These are phyloP conservation scores for Tauraco hartlaubi DNA, from an alignment of 2,797 vertebrate genomes.

Conservation along the genomic window DNA sequence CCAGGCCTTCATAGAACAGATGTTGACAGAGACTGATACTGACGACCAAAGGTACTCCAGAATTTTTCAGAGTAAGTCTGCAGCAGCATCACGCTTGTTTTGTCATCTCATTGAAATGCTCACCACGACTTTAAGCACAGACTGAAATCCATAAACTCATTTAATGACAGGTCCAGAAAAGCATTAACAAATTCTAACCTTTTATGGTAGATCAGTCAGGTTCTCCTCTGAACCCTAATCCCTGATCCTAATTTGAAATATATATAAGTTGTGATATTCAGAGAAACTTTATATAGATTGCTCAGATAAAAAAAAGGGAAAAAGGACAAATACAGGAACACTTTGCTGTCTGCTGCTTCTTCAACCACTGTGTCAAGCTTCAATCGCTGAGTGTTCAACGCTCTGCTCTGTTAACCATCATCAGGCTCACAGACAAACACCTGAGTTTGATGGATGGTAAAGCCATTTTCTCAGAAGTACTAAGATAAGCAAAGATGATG, in stretches of 20 bases:
- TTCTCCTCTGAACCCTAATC: not conserved
- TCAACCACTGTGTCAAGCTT: not conserved
- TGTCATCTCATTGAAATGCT: not conserved
- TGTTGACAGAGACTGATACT: not conserved
- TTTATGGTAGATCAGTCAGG: not conserved
- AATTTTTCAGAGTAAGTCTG: not conserved
- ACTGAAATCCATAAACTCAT: not conserved
- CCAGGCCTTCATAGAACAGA: fast-evolving
- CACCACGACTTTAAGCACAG: fast-evolving
- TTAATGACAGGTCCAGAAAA: not conserved
- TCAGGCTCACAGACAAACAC: not conserved
- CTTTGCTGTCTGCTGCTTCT: not conserved
- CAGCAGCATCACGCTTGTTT: not conserved
- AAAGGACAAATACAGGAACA: not conserved
- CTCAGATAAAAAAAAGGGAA: not conserved
- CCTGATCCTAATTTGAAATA: not conserved
- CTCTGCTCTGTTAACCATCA: not conserved
- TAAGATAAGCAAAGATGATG: not conserved
- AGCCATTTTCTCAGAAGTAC: not conserved
- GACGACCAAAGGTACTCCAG: not conserved
- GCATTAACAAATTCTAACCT: not conserved
- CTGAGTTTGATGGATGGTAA: not conserved
- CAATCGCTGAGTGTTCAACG: not conserved
- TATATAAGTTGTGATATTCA: not conserved
- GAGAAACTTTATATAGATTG: not conserved